Evolutionary conservation across 2,113 vertebrate species (phyloP), one percentile per base, ranked within the genome.

Genomic region (Halichoerus grypus): DNA sequence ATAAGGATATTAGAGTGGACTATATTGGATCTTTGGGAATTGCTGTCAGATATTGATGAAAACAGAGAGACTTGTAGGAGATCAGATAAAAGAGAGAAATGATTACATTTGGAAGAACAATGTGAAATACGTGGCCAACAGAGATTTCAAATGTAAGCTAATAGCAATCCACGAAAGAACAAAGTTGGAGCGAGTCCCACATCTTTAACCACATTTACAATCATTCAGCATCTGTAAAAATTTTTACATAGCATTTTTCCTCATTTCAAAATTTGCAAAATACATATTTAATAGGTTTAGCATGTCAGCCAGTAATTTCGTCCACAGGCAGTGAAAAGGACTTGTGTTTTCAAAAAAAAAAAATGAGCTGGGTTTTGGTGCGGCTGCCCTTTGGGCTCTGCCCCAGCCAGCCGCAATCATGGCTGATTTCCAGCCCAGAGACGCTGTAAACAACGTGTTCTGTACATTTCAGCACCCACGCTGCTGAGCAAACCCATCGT

Each of bases 21-120:
- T 98, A 98, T 98, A 99, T 98, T 98, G 99, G 98, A 98, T 99
- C 99, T 98, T 98, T 98, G 99, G 99, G 99, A 99, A 99, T 99
- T 99, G 98, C 99, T 99, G 99, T 99, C 99, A 99, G 98, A 98
- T 98, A 99, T 98, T 99, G 98, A 99, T 98, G 98, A 99, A 99
- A 99, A 99, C 98, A 98, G 98, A 98, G 98, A 98, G 98, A 98
- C 98, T 98, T 98, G 98, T 98, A 98, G 16, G 99, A 99, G 98
- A 98, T 98, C 98, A 99, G 98, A 99, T 99, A 99, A 99, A 99
- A 99, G 98, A 98, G 97, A 98, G 97, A 98, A 99, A 98, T 98
- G 69, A 99, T 99, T 99, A 97, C 98, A 98, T 98, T 99, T 99
- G 98, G 99, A 99, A 99, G 98, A 98, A 98, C 98, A 98, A 98